Percentiles rank a stretch among this genome's conserved stretches.
Conservation (phyloP, 2,888 invertebrate genomes). For the Acleris holmiana region DNA sequence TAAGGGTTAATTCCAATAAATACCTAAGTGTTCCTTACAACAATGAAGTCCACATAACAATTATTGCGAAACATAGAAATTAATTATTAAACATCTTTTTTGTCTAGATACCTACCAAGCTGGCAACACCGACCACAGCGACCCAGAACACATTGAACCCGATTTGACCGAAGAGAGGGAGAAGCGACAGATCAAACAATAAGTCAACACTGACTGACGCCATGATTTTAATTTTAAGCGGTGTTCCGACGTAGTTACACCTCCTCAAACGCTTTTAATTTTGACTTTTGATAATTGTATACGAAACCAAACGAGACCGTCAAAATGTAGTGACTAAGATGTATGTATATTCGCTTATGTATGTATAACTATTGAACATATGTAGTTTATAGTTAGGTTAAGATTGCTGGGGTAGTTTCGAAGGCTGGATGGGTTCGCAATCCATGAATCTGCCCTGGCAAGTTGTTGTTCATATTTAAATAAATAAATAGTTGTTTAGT, state of each 20-base stretch:
- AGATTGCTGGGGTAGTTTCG: constrained; percentile 61
- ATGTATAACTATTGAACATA: constrained; percentile 33
- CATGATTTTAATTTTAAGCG: constrained; percentile 14
- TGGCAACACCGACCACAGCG: constrained; percentile 56
- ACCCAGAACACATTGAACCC: constrained; percentile 61
- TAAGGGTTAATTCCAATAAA: too few species aligned
- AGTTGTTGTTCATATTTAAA: constrained; percentile 43
- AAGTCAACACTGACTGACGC: constrained; percentile 39
- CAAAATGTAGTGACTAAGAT: constrained; percentile 37
- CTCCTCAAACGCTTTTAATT: constrained; percentile 11
- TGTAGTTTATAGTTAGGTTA: constrained; percentile 34
- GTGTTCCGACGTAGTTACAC: constrained; percentile 26
- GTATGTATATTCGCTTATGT: constrained; percentile 45
- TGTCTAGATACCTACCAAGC: constrained; percentile 44
- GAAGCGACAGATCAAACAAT: constrained; percentile 55
- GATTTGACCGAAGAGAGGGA: constrained; percentile 54
- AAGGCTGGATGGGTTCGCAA: constrained; percentile 74
- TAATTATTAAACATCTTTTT: neutral
- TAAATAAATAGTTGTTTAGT: constrained; percentile 47
- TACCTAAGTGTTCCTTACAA: too few species aligned
- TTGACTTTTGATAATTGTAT: constrained; percentile 23
- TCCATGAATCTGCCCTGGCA: constrained; percentile 67
- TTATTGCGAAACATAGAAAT: neutral
- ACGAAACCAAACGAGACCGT: constrained; percentile 35
- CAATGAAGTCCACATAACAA: too few species aligned